Evolutionary conservation across 2,797 vertebrate species (phyloP).

Genomic region (Apodemus agrarius): DNA sequence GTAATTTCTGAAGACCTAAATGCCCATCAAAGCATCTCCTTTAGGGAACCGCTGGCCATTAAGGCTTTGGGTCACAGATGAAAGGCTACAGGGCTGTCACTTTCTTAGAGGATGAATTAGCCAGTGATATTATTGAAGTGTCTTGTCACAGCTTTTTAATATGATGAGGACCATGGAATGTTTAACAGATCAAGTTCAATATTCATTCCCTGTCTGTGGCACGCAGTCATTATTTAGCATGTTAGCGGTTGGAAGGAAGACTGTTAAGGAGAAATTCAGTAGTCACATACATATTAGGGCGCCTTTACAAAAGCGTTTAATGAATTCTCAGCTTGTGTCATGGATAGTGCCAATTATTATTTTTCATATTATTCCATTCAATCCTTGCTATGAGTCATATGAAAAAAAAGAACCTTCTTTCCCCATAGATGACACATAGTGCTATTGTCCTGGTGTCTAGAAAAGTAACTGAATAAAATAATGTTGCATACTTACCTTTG

Average conservation of each 20-base stretch:
- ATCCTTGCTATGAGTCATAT: not conserved
- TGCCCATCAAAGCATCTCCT: not conserved
- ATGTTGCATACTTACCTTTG: not conserved
- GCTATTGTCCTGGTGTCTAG: not conserved
- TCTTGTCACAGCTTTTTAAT: conserved; percentile 12
- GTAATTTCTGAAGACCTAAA: not conserved
- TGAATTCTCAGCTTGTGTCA: not conserved
- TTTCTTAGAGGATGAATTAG: conserved; percentile 39
- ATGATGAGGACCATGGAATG: not conserved
- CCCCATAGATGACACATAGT: not conserved
- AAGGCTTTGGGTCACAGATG: not conserved
- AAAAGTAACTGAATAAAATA: not conserved
- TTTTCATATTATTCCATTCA: not conserved
- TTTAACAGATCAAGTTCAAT: not conserved
- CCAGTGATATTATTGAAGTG: not conserved
- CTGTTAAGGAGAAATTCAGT: not conserved
- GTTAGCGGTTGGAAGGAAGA: conserved; percentile 11
- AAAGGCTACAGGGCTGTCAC: not conserved
- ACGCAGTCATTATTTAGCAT: not conserved
- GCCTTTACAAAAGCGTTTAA: not conserved
- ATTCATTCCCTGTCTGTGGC: not conserved
- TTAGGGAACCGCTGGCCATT: conserved; percentile 2
- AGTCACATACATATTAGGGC: not conserved
- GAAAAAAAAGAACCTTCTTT: not conserved
- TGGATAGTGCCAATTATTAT: not conserved